Evolutionary conservation across 2,888 invertebrate genomes (phyloP), one percentile per base, ranked within the genome.

Genomic region (Acanthosoma haemorrhoidale): DNA sequence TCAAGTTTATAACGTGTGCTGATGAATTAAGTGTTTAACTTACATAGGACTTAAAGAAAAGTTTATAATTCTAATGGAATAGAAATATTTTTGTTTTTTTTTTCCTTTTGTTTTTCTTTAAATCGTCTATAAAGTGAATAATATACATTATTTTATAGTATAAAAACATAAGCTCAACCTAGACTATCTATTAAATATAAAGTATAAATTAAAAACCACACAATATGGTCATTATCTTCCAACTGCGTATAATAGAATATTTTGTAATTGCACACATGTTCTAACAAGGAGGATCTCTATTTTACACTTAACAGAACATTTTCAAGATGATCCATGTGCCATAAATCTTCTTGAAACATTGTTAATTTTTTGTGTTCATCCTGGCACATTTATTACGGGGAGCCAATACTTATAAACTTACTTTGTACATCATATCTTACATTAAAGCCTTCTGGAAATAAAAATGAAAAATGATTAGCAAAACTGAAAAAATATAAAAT

Each of bases 391-490:
- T 9, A 25, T 60, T 60, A 32, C 36, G 18, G 29, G 39, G 64
- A 64, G 36, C 39, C 38, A 64, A 64, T 64, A 64, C 64, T 64
- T 64, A 64, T 29, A 64, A 64, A 64, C 41, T 38, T 43, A 43
- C 41, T 70, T 43, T 67, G 70, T 18, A 69, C 25, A 25, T 64
- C 69, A 32, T 70, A 72, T 68, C 70, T 70, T 34, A 63, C 38
- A 58, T 39, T 68, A 63, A 70, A 70, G 64, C 70, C 70, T 25
- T 72, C 72, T 72, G 64, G 34, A 72, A 72, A 43, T 51, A 66
- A 68, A 9, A 69, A 41, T 36, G 39, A 18, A 38, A 34, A 16
- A 9, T 34, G 18, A 34, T 32, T 32, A 32, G 18, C 2, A 9
- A 16, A 59, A 15, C 31, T 60, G 18, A 18, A 9, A 13, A 41